Evolutionary conservation across 2,797 vertebrate species (phyloP).

Genomic region (Melanotaenia maccullochi): DNA sequence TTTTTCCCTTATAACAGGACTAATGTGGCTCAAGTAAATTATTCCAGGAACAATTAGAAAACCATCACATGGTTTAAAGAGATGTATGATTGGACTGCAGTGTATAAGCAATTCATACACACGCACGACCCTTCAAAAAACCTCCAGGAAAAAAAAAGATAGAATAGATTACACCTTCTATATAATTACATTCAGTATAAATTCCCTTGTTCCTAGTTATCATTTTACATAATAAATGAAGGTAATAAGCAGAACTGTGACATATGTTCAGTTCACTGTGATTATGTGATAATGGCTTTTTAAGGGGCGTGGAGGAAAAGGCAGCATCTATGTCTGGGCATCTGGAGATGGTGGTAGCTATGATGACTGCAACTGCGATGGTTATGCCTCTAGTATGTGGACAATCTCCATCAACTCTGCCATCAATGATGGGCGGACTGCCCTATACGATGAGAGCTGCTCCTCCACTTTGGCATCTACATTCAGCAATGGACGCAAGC

Average conservation of each 20-base stretch:
- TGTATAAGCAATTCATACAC: conserved; percentile 15
- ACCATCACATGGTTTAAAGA: conserved; percentile 4
- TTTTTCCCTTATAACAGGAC: background rate
- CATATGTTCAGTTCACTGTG: conserved; percentile 12
- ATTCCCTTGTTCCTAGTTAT: conserved; percentile 12
- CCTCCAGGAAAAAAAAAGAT: conserved; percentile 11
- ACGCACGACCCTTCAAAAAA: background rate
- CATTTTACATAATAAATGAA: background rate
- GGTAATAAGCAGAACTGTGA: background rate
- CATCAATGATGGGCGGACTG: conserved; percentile 96
- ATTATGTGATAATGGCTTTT: conserved; percentile 26
- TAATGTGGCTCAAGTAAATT: conserved; percentile 12
- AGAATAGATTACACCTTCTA: background rate
- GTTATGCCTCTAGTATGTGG: conserved; percentile 99
- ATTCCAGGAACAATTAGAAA: conserved; percentile 28
- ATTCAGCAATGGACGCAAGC: conserved; percentile 97
- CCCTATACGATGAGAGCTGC: conserved; percentile 98
- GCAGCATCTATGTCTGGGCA: conserved; percentile 99
- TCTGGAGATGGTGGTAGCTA: conserved; percentile 98
- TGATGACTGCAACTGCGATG: conserved; percentile 98
- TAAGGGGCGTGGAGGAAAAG: conserved; percentile 95
- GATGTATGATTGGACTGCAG: conserved; percentile 11
- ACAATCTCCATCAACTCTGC: conserved; percentile 99
- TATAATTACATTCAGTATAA: conserved; percentile 10
- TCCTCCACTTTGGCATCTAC: conserved; percentile 98